Percentiles rank a stretch among this genome's conserved stretches.
phyloP scores from a whole-genome alignment of 2,888 invertebrate species.

The Drosophila falleni region DNA sequence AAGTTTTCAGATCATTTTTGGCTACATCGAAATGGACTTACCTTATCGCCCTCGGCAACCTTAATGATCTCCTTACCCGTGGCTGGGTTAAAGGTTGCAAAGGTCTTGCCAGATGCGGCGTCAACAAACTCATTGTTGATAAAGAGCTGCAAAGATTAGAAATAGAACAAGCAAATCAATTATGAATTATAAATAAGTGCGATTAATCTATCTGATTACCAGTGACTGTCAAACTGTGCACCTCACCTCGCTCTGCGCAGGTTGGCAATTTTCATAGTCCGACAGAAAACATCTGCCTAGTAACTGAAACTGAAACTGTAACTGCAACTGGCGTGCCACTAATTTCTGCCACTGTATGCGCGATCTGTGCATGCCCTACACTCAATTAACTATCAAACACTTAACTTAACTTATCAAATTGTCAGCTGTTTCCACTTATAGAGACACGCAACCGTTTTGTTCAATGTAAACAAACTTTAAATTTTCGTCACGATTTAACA shows the following conservation, averaged over 20 bases:
- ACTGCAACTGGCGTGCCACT: slow-evolving; percentile 22
- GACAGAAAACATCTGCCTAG: neutral
- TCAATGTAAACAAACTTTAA: slow-evolving; percentile 20
- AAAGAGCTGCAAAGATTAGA: slow-evolving; percentile 88
- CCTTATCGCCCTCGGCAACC: slow-evolving; percentile 94
- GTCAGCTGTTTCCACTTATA: slow-evolving; percentile 16
- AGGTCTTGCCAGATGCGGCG: slow-evolving; percentile 93
- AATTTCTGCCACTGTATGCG: slow-evolving; percentile 36
- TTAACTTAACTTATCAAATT: slow-evolving; percentile 35
- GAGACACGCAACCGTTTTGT: slow-evolving; percentile 52
- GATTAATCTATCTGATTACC: neutral
- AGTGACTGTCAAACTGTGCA: slow-evolving; percentile 16
- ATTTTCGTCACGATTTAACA: slow-evolving; percentile 25
- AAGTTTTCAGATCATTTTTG: neutral
- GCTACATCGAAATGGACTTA: slow-evolving; percentile 80
- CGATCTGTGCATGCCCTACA: slow-evolving; percentile 6
- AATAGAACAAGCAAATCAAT: neutral
- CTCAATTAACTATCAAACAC: neutral
- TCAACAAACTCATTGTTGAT: slow-evolving; percentile 94
- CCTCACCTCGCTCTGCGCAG: slow-evolving; percentile 36
- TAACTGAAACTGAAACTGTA: slow-evolving; percentile 6
- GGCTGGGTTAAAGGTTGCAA: slow-evolving; percentile 93
- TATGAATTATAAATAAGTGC: neutral
- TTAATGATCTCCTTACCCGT: slow-evolving; percentile 91
- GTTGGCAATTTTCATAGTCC: slow-evolving; percentile 26